Base-by-base conservation (phyloP, 2,888 invertebrate species). In the Eilema sororculum region DNA sequence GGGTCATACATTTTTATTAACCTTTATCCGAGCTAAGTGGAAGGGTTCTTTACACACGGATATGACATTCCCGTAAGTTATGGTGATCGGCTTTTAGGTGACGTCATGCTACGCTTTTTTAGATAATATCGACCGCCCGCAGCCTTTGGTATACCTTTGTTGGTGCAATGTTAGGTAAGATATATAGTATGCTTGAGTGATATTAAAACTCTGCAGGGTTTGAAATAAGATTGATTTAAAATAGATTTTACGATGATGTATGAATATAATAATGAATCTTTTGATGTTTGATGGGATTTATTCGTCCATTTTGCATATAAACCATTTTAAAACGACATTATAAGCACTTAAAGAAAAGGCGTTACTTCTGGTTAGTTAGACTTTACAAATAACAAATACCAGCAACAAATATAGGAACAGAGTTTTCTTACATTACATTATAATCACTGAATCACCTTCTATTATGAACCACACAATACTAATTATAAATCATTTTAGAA, bases 11-110 rank as follows among this genome's bases (percentile, higher is more conserved):
- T 81, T 75, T 82, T 74, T 64, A 52, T 68, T 60, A n/a, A 61
- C 71, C 68, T 73, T 82, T 78, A 82, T 82, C 72, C 80, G 73
- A 57, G 58, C 68, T 81, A 81, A 80, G 83, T 80, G 75, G 77
- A 78, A 70, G 72, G 77, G 78, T 72, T 73, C 77, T 78, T 78
- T 77, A 78, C 75, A 75, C 72, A 78, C 77, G 81, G 78, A 76
- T 74, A 75, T 74, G 81, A 80, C 83, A 76, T 73, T 67, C 57
- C 62, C 72, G 65, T 80, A 77, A 81, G 74, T 79, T 79, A 84
- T 77, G 77, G 76, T 75, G 83, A 83, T 79, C 78, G 73, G 79
- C 73, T 75, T 28, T 68, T 71, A 62, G 71, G 56, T 75, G 78
- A 84, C 82, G 81, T 77, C 74, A 78, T 67, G 67, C 73, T 72